Conservation (phyloP, 2,888 invertebrate genomes). For the Pemphredon lugubris region DNA sequence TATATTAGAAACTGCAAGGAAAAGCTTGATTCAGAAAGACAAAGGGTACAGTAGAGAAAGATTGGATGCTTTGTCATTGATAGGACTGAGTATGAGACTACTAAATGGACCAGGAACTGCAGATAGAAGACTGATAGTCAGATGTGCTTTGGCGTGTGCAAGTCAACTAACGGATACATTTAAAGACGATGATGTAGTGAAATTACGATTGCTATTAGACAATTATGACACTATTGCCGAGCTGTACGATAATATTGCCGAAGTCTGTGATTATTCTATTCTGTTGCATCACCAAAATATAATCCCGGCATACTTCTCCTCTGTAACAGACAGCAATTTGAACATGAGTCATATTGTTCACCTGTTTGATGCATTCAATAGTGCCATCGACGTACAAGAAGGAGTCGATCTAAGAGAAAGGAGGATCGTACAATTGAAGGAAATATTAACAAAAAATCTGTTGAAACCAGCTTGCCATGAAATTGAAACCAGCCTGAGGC, state of each 20-base stretch:
- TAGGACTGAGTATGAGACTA: constrained; percentile 73
- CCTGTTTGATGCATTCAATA: constrained; percentile 75
- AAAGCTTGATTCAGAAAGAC: constrained; percentile 72
- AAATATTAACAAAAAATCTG: constrained; percentile 83
- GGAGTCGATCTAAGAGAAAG: constrained; percentile 56
- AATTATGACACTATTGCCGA: constrained; percentile 76
- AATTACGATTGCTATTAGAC: constrained; percentile 82
- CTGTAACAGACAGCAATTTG: constrained; percentile 69
- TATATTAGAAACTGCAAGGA: constrained; percentile 86
- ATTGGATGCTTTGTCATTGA: constrained; percentile 75
- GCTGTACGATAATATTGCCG: constrained; percentile 66
- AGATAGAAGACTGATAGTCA: constrained; percentile 85
- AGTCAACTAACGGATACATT: constrained; percentile 77
- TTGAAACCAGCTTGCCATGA: constrained; percentile 90
- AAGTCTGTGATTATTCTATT: constrained; percentile 76
- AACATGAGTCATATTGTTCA: constrained; percentile 74
- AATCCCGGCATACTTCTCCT: constrained; percentile 76
- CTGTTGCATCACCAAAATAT: constrained; percentile 77
- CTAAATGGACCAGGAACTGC: constrained; percentile 83
- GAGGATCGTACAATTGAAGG: constrained; percentile 67
- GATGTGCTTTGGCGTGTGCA: constrained; percentile 86
- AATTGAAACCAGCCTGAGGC: constrained; percentile 95
- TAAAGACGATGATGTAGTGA: constrained; percentile 81
- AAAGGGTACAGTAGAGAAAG: constrained; percentile 74
- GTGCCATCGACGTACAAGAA: constrained; percentile 67